A percentile compares a stretch with the other conserved stretches of the same genome.
Evolutionary conservation across 2,888 invertebrate species (phyloP).

Genomic region (Thyatira batis): DNA sequence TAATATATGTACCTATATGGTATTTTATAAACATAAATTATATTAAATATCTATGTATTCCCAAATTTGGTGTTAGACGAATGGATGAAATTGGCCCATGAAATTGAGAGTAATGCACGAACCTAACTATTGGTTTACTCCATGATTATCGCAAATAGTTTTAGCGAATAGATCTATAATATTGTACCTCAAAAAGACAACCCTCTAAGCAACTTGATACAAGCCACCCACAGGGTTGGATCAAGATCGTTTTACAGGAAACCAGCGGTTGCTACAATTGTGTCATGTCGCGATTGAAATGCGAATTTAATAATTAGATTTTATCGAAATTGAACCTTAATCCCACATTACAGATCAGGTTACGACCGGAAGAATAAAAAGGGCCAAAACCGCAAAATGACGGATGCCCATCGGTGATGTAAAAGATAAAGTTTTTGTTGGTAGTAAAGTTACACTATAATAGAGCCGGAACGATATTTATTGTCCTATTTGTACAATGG

Average conservation of each 20-base stretch:
- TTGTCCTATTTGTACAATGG: not conserved
- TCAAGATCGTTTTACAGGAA: constrained; percentile 72
- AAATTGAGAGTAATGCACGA: too few relatives aligned
- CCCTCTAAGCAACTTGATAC: constrained; percentile 58
- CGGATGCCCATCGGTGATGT: constrained; percentile 45
- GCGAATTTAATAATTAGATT: constrained; percentile 33
- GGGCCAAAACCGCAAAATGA: constrained; percentile 40
- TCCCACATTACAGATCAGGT: constrained; percentile 9
- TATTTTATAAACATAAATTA: too few relatives aligned
- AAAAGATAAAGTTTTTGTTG: constrained; percentile 22
- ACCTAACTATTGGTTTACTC: too few relatives aligned
- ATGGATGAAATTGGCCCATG: too few relatives aligned
- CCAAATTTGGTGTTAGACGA: too few relatives aligned
- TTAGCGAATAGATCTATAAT: constrained; percentile 9
- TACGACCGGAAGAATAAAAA: constrained; percentile 39
- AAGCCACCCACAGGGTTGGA: constrained; percentile 62
- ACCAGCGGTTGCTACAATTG: constrained; percentile 66
- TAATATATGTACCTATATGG: not conserved
- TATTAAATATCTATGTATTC: too few relatives aligned
- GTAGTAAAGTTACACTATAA: constrained; percentile 15
- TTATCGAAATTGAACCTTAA: constrained; percentile 31
- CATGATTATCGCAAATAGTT: constrained; percentile 8
- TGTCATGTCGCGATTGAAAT: constrained; percentile 49
- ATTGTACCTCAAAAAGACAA: constrained; percentile 30
- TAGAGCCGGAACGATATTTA: constrained; percentile 7